Conservation (phyloP, 2,797 vertebrate genomes). For the Semotilus atromaculatus region DNA sequence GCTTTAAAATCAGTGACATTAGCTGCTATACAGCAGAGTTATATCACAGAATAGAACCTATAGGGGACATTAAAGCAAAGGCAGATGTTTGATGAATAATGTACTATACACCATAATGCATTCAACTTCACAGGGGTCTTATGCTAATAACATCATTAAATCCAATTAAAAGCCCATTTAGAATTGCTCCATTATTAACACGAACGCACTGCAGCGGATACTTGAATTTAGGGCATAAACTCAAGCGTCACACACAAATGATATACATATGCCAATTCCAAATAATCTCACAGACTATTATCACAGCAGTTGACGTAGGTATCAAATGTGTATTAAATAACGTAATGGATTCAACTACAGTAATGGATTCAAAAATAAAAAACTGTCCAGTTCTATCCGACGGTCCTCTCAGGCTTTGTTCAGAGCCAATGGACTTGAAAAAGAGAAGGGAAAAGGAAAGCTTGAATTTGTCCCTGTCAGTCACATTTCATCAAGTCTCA, state of each 20-base stretch:
- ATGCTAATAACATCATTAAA: constrained; percentile 50
- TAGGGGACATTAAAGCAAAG: constrained; percentile 55
- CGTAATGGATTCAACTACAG: not conserved
- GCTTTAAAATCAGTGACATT: not conserved
- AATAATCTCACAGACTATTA: not conserved
- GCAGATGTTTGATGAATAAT: constrained; percentile 70
- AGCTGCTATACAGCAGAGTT: not conserved
- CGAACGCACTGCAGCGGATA: not conserved
- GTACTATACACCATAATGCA: constrained; percentile 64
- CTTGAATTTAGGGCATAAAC: constrained; percentile 2
- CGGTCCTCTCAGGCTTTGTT: not conserved
- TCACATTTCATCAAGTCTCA: constrained; percentile 17
- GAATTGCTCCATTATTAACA: constrained; percentile 25
- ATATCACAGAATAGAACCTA: constrained; percentile 14
- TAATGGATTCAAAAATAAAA: not conserved
- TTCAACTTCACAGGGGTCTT: constrained; percentile 33
- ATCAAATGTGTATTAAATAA: not conserved
- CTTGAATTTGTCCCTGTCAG: constrained; percentile 16
- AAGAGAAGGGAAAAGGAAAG: constrained; percentile 17
- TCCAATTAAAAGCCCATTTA: constrained; percentile 42
- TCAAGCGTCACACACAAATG: not conserved
- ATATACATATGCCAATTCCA: not conserved
- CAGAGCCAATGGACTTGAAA: not conserved
- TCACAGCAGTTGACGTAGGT: not conserved
- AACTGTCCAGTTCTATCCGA: not conserved